A percentile compares a stretch with the other conserved stretches of the same genome.
Conservation (phyloP, 2,888 invertebrate species). For the Agrilus mali region DNA sequence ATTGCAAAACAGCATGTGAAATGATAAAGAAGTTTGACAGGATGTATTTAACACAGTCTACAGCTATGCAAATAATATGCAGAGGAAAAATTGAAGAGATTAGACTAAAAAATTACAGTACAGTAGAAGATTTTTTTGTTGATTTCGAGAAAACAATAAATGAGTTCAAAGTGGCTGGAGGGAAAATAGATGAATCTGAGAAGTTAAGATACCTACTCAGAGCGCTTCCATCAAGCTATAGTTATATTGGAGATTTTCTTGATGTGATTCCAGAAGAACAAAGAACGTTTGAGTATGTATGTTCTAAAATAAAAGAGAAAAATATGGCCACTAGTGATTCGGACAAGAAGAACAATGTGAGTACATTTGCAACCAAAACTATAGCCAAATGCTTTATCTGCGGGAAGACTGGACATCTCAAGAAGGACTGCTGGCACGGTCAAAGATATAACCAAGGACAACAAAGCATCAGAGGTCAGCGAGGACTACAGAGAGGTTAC, state of each 20-base stretch:
- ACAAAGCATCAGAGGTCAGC: no score
- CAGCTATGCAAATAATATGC: conserved; percentile 12
- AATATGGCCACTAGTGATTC: conserved; percentile 4
- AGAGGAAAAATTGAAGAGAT: conserved; percentile 9
- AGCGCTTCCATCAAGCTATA: conserved; percentile 7
- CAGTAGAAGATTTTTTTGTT: conserved; percentile 6
- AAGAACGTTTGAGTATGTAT: conserved; percentile 8
- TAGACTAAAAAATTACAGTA: background rate
- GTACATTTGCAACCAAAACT: conserved; percentile 4
- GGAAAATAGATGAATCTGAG: conserved; percentile 6
- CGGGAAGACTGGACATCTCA: no score
- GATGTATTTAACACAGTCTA: conserved; percentile 14
- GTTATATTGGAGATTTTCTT: conserved; percentile 8
- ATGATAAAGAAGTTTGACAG: conserved; percentile 14
- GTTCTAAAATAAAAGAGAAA: conserved; percentile 12
- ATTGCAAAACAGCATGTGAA: no score
- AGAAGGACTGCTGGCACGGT: no score
- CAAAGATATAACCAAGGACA: no score
- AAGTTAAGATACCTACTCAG: conserved; percentile 6
- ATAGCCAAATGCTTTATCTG: no score
- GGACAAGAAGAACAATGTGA: conserved; percentile 7
- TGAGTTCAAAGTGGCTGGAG: conserved; percentile 7
- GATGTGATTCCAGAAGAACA: conserved; percentile 8
- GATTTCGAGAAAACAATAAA: conserved; percentile 8
- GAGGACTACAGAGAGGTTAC: no score